Base-by-base conservation (phyloP, 2,888 invertebrate species). In the Mythimna lalbum region DNA sequence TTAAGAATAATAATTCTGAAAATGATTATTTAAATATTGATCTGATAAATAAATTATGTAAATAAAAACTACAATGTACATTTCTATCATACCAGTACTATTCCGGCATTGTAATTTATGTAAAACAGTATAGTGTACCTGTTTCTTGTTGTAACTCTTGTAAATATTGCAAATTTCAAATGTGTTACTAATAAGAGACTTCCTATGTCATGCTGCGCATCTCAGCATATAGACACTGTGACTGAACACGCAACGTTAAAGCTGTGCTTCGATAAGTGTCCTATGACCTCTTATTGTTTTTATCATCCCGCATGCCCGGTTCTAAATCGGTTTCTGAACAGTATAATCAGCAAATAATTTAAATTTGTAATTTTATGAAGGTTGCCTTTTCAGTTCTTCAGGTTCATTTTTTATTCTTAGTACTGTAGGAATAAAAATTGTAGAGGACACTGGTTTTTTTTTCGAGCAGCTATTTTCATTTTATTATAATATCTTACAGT, bases 1-100 rank as follows among this genome's bases (percentile, higher is more conserved):
- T 65, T 81, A 69, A 69, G 59, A 72, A 55, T 70, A 72, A 60
- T 69, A 59, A 63, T 60, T 78, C 55, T 60, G 21, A 33, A 66
- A 69, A 61, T 52, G 3, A 50, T 61, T 31, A 31, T 31, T 64
- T 60, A 43, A 56, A 52, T 65, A 69, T 70, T 17, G 17, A 43
- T 64, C 55, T 60, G 36, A 63, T 65, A 62, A 69, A 65, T 53
- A 62, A 56, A 76, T 63, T 59, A 62, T 76, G 83, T 82, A 83
- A 76, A 81, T 82, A 80, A 55, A 63, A 50, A 62, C 56, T 60
- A 36, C 55, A 52, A 39, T 83, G 67, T 82, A 82, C 64, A 82
- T 78, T 82, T 60, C 61, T 62, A 43, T 60, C 31, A 69, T 68
- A 47, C 63, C 61, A 78, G 33, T 65, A 63, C 67, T 72, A 72